Percentiles rank a stretch among this genome's conserved stretches.
Conservation (phyloP, 2,888 invertebrate species). For the Drosophila yooni region DNA sequence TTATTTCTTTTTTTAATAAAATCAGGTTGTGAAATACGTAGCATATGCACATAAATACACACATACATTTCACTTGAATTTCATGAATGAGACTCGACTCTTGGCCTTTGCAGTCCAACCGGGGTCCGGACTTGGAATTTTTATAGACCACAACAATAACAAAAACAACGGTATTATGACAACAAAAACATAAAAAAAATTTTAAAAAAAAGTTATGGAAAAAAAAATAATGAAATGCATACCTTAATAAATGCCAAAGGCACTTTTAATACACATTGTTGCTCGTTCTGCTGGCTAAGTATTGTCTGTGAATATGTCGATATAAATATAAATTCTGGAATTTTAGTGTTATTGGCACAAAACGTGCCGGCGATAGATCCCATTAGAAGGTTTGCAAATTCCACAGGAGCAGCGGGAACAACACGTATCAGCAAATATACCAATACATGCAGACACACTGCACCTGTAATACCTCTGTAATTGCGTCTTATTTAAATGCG, state of each 20-base stretch:
- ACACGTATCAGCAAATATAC: slow-evolving; percentile 33
- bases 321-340: slow-evolving; percentile 10
- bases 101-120: slow-evolving; percentile 17
- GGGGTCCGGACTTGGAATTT: slow-evolving; percentile 15
- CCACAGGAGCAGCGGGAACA: slow-evolving; percentile 27
- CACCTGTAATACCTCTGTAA: slow-evolving; percentile 31
- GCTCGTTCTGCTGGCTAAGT: slow-evolving; percentile 33
- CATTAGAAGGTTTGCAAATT: slow-evolving; percentile 51
- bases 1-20: slow-evolving; percentile 14
- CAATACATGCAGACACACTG: slow-evolving; percentile 20
- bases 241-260: slow-evolving; percentile 60
- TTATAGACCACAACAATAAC: slow-evolving; percentile 43
- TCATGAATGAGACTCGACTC: slow-evolving; percentile 64
- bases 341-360: slow-evolving; percentile 18
- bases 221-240: slow-evolving; percentile 53
- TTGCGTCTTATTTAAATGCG: slow-evolving; percentile 58
- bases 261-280: slow-evolving; percentile 52
- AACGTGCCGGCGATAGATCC: slow-evolving; percentile 52
- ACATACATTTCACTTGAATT: slow-evolving; percentile 38
- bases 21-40: slow-evolving; percentile 77
- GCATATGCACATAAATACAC: slow-evolving; percentile 27
- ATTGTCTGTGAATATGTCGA: slow-evolving; percentile 9
- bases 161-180: slow-evolving; percentile 28
- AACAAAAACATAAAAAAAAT: slow-evolving; percentile 21
- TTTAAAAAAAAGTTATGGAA: slow-evolving; percentile 2